A percentile compares a stretch with the other conserved stretches of the same genome.
phyloP scores from a whole-genome alignment of 2,797 vertebrate species.

The Leptoclinus maculatus region DNA sequence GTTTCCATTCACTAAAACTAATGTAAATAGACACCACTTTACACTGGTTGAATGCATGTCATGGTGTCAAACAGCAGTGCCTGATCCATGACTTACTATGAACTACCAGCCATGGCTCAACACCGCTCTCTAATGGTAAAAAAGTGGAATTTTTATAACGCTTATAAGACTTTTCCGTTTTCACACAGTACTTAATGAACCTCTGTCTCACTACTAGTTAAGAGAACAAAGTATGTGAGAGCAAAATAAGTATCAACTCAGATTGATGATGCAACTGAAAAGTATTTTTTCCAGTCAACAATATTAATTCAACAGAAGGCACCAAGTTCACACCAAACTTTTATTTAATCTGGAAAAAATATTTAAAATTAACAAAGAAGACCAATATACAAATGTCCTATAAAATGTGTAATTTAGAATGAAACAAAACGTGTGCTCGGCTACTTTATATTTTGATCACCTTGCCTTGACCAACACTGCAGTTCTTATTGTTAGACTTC shows the following conservation, averaged over 20 bases:
- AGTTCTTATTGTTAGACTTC: background rate
- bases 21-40: background rate
- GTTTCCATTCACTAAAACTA: background rate
- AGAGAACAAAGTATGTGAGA: background rate
- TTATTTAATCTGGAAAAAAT: background rate
- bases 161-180: background rate
- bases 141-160: background rate
- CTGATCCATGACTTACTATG: background rate
- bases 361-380: background rate
- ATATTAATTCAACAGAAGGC: background rate
- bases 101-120: background rate
- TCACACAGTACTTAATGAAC: background rate
- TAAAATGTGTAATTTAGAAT: background rate
- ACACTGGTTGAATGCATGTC: background rate
- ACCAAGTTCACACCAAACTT: background rate
- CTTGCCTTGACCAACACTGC: background rate
- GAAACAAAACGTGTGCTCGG: background rate
- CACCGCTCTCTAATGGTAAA: conserved; percentile 8
- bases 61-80: background rate
- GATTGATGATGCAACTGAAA: background rate
- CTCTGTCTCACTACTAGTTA: too few species aligned
- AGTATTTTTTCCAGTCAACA: background rate
- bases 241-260: background rate
- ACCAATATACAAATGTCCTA: background rate
- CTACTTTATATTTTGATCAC: background rate